phyloP scores from a whole-genome alignment of 2,797 vertebrate species.

The Argya squamiceps region DNA sequence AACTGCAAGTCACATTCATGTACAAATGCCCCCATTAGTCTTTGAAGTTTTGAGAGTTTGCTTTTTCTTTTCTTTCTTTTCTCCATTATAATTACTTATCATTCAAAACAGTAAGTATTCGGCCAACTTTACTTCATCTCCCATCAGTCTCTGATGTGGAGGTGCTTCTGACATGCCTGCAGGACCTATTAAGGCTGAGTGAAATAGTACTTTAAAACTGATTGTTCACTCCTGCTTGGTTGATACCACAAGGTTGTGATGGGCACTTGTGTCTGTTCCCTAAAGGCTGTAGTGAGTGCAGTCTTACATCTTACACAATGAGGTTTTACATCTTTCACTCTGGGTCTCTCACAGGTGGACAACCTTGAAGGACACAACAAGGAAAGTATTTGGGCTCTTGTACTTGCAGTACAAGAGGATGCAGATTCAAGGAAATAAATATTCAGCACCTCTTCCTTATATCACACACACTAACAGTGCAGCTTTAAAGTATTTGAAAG shows the following conservation, averaged over 20 bases:
- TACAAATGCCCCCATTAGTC: background rate
- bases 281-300: background rate
- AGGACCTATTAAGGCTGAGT: background rate
- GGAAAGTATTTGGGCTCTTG: background rate
- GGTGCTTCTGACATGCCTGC: background rate
- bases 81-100: background rate
- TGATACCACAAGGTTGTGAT: background rate
- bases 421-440: background rate
- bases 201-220: background rate
- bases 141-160: background rate
- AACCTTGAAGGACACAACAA: background rate
- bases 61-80: background rate
- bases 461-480: background rate
- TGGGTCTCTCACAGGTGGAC: background rate
- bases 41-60: background rate
- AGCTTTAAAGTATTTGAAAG: background rate
- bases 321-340: background rate
- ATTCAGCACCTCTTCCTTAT: background rate
- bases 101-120: background rate
- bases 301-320: background rate
- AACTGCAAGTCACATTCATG: background rate
- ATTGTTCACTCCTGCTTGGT: background rate
- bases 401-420: background rate
- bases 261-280: background rate
- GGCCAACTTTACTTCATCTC: background rate